Conservation (phyloP, 2,113 vertebrate species). For the Corythoichthys intestinalis region DNA sequence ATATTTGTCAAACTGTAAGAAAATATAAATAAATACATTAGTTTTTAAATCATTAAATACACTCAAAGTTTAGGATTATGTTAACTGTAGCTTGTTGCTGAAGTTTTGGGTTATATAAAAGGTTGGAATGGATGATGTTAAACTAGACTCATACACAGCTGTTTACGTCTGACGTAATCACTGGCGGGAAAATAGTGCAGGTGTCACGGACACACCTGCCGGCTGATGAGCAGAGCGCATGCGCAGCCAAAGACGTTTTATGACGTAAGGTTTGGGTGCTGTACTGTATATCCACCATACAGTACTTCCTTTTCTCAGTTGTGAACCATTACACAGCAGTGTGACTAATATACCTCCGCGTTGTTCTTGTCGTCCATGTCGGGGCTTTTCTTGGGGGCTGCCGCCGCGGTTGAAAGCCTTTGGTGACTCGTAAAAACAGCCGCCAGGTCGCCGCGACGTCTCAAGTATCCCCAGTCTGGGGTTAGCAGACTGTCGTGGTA, state of each 20-base stretch:
- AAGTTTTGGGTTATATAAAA: no score
- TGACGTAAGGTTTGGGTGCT: background rate
- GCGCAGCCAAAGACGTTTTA: background rate
- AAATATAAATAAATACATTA: no score
- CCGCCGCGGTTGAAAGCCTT: background rate
- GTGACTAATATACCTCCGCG: background rate
- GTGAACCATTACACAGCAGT: background rate
- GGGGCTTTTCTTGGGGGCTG: background rate
- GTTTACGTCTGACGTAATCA: background rate
- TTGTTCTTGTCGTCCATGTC: background rate
- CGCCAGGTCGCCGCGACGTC: background rate
- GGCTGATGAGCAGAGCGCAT: background rate
- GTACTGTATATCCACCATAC: background rate
- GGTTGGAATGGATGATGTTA: no score
- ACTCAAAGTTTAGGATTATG: no score
- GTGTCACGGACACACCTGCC: background rate
- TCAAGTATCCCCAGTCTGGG: background rate
- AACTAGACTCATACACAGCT: background rate
- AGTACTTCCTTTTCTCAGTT: background rate
- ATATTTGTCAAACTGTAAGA: no score
- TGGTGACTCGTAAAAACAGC: background rate
- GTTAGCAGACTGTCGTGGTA: background rate
- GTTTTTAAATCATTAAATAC: no score
- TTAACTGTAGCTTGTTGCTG: no score
- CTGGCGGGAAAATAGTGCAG: background rate